Evolutionary conservation across 1,140 invertebrate species (phyloP), one percentile per base, ranked within the genome.

Genomic region (Achatina immaculata): DNA sequence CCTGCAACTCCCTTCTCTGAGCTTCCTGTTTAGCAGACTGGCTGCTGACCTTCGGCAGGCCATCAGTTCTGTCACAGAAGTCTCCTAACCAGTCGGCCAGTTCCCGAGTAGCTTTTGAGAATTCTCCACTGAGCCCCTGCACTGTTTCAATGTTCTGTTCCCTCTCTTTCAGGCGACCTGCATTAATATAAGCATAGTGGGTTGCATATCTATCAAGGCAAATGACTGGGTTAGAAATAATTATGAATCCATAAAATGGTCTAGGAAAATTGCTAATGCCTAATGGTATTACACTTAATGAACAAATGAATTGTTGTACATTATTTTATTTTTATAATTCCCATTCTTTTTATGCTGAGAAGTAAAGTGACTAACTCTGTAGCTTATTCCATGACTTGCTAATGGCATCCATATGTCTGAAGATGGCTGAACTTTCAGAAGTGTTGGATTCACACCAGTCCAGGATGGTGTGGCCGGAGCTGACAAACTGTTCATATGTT

Each of bases 81-180:
- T 88, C 87, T 21, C 83, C 71, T 42, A 88, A 38, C 88, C 87
- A 89, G 34, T 98, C 96, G n/a, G 94, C 95, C 82, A 98, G 96
- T 55, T 93, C 94, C 88, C 96, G 95, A 48, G 98, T 90, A 16
- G 95, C 95, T 87, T 96, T 95, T 89, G 97, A 96, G 88, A 98
- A 98, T 89, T 98, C 96, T 79, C 95, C 94, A 80, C 95, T 96
- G 38, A 87, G 84, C 66, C 85, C 86, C 34, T 87, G 85, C 31
- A 91, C 83, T 0, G 87, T 84, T 31, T 77, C 82, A 24, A 91
- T 81, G 45, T 80, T 87, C 58, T 87, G 85, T 55, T 87, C 83
- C 66, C 90, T 82, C 55, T 91, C 88, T 36, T 84, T 72, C 14
- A 91, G 83, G 9, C 87, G 85, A 36, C 77, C 78, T 80, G 40